Evolutionary conservation across 2,888 invertebrate species (phyloP).

Genomic region (Pseudococcus jackbeardsleyi): DNA sequence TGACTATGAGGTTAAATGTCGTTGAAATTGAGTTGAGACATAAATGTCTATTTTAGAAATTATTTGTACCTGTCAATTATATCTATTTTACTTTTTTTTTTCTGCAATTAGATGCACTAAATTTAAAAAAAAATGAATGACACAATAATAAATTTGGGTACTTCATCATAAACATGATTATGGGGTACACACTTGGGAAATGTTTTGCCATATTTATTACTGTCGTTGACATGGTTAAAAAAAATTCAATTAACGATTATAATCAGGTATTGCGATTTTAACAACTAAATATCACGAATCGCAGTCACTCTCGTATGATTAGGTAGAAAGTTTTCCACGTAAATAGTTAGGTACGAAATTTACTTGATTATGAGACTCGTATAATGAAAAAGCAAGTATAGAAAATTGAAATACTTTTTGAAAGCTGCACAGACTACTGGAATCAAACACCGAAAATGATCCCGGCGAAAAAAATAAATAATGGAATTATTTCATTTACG

Average conservation of each 20-base stretch:
- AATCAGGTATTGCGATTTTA: slow-evolving; percentile 1
- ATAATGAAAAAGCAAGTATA: no score
- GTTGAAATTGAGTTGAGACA: no score
- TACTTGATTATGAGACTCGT: no score
- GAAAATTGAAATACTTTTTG: no score
- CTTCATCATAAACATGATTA: not conserved
- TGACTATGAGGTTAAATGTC: no score
- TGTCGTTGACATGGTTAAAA: not conserved
- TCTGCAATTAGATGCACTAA: no score
- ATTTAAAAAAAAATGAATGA: no score
- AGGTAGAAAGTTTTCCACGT: not conserved
- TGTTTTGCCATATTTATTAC: not conserved
- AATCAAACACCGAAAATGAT: not conserved
- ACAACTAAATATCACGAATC: slow-evolving; percentile 5
- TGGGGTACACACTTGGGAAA: not conserved
- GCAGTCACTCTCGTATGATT: not conserved
- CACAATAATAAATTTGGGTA: not conserved
- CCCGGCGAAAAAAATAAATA: not conserved
- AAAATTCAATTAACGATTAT: slow-evolving; percentile 27
- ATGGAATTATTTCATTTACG: not conserved
- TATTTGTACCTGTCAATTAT: no score
- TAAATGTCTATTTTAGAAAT: no score
- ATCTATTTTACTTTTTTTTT: no score
- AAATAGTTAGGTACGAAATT: no score
- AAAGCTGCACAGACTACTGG: no score